phyloP scores from a whole-genome alignment of 2,113 vertebrate species.

The Ceyx cyanopectus region DNA sequence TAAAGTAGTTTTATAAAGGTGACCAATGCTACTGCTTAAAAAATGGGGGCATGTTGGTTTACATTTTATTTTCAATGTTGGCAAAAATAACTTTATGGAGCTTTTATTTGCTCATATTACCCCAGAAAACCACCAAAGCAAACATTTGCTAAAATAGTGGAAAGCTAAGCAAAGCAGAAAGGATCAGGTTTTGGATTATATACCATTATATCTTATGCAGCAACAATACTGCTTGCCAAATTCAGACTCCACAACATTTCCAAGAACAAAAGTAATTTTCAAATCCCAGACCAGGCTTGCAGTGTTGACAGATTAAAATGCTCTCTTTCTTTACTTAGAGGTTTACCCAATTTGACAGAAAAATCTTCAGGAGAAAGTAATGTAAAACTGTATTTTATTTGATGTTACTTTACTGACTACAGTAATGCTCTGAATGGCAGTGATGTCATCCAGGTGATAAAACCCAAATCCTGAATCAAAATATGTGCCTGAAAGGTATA shows the following conservation, averaged over 20 bases:
- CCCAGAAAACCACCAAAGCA: not conserved
- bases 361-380: not conserved
- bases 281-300: not conserved
- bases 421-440: not conserved
- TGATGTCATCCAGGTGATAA: not conserved
- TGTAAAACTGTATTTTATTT: not conserved
- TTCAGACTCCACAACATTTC: not conserved
- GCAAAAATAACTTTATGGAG: not conserved
- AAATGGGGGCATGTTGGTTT: not conserved
- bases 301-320: constrained; percentile 29
- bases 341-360: constrained; percentile 28
- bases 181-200: not conserved
- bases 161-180: constrained; percentile 10
- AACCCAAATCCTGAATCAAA: not conserved
- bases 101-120: not conserved
- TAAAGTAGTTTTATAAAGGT: not conserved
- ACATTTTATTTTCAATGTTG: not conserved
- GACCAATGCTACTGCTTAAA: not conserved
- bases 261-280: constrained; percentile 11
- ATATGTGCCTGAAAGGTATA: not conserved
- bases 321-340: constrained; percentile 2
- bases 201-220: not conserved
- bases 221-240: not conserved
- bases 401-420: not conserved
- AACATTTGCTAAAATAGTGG: not conserved